phyloP scores from a whole-genome alignment of 1,140 invertebrate genomes.

The Eupeodes corollae region DNA sequence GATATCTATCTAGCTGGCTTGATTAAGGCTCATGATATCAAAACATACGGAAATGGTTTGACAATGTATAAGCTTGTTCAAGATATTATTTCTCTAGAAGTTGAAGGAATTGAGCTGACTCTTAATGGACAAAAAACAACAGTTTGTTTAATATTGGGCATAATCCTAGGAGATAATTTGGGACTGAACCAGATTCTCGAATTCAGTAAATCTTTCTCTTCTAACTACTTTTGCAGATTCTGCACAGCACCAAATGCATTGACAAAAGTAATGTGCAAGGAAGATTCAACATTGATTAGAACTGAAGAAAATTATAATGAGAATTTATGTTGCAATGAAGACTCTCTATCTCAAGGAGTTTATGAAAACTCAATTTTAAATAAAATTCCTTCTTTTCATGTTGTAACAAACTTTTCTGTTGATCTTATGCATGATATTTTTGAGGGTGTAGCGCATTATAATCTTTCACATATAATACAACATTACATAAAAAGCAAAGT shows the following conservation, averaged over 20 bases:
- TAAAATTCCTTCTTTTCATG: slow-evolving; percentile 15
- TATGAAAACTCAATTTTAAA: slow-evolving; percentile 13
- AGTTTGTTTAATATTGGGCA: slow-evolving; percentile 18
- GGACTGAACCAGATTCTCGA: slow-evolving; percentile 26
- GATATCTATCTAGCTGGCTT: slow-evolving; percentile 24
- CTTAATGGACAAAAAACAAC: slow-evolving; percentile 4
- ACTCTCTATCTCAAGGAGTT: slow-evolving; percentile 11
- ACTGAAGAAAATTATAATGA: slow-evolving; percentile 1
- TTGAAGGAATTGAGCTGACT: slow-evolving; percentile 16
- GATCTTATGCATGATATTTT: slow-evolving; percentile 28
- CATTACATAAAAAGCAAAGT: slow-evolving; percentile 14
- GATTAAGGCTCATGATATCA: slow-evolving; percentile 22
- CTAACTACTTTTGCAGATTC: slow-evolving; percentile 20
- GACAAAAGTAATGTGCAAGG: neutral
- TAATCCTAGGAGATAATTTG: too few relatives aligned
- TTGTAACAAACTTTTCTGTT: slow-evolving; percentile 14
- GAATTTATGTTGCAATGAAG: slow-evolving; percentile 2
- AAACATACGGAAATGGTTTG: slow-evolving; percentile 13
- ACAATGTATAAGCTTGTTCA: slow-evolving; percentile 19
- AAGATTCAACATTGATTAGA: neutral
- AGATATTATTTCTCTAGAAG: slow-evolving; percentile 20
- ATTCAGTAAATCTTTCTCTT: slow-evolving; percentile 20
- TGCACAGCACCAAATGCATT: slow-evolving; percentile 14
- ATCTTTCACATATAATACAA: slow-evolving; percentile 15
- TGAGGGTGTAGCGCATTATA: slow-evolving; percentile 21